These are phyloP conservation scores for Peribatodes rhomboidaria DNA, from an alignment of 2,888 invertebrate species.

Conservation along the genomic window DNA sequence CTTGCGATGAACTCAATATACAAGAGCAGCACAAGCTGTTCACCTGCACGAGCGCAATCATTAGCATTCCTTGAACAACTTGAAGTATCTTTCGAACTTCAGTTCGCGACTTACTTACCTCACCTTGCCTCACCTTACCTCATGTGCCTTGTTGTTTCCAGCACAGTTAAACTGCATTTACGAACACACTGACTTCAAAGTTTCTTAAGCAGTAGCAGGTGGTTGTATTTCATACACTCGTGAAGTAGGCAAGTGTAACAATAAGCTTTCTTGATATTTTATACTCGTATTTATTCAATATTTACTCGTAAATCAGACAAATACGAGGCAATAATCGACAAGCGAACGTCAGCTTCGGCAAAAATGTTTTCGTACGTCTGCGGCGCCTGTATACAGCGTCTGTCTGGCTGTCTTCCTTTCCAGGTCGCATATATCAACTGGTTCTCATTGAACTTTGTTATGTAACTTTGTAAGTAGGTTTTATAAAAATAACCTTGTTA, in stretches of 20 bases:
- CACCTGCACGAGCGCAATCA: conserved; percentile 9
- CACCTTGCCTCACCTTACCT: conserved; percentile 6
- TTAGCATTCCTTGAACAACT: conserved; percentile 23
- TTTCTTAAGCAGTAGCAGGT: conserved; percentile 2
- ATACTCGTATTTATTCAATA: no score
- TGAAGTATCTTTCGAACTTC: conserved; percentile 15
- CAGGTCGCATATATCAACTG: no score
- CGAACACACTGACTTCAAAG: conserved; percentile 2
- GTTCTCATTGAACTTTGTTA: no score
- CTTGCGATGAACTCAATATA: no score
- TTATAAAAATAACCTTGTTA: no score
- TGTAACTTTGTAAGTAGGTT: no score
- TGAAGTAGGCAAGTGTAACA: neutral
- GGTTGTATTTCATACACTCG: neutral
- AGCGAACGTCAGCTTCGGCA: no score
- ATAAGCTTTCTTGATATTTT: neutral
- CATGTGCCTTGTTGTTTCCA: conserved; percentile 16
- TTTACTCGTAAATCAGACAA: no score
- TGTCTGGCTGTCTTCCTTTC: no score
- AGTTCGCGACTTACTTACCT: conserved; percentile 11
- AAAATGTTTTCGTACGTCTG: no score
- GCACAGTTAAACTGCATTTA: conserved; percentile 22
- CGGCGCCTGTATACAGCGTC: no score
- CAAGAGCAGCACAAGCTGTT: conserved; percentile 10
- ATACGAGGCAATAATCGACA: no score